Evolutionary conservation across 2,888 invertebrate species (phyloP).

Genomic region (Fissipunctia ypsillon): DNA sequence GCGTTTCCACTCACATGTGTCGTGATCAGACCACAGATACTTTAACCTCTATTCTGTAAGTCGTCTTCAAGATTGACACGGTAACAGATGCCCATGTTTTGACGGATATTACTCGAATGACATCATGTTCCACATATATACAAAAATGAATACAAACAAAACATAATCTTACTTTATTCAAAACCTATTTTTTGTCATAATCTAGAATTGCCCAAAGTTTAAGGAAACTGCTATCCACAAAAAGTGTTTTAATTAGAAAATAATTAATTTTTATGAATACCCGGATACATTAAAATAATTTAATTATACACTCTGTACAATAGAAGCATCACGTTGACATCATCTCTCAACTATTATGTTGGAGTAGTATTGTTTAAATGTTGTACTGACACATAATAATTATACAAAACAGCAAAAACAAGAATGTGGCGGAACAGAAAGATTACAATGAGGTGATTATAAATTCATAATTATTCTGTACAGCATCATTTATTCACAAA

Average conservation of each 20-base stretch:
- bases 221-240: slow-evolving; percentile 36
- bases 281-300: slow-evolving; percentile 62
- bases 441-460: slow-evolving; percentile 53
- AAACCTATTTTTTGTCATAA: slow-evolving; percentile 16
- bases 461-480: slow-evolving; percentile 32
- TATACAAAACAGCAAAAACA: slow-evolving; percentile 55
- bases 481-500: slow-evolving; percentile 16
- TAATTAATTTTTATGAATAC: slow-evolving; percentile 41
- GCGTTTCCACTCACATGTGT: too few relatives aligned
- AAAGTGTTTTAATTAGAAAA: slow-evolving; percentile 49
- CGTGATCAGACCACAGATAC: background rate
- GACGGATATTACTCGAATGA: background rate
- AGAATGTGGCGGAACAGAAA: slow-evolving; percentile 52
- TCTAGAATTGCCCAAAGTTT: slow-evolving; percentile 5
- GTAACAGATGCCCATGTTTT: background rate
- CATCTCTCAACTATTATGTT: slow-evolving; percentile 58
- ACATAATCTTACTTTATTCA: background rate
- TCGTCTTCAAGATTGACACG: background rate
- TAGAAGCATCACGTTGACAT: slow-evolving; percentile 58
- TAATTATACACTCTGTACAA: slow-evolving; percentile 50
- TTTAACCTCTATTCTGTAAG: background rate
- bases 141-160: slow-evolving; percentile 9
- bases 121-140: background rate
- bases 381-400: slow-evolving; percentile 56
- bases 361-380: slow-evolving; percentile 59